A percentile compares a stretch with the other conserved stretches of the same genome.
Conservation (phyloP, 92 coral and sea anemone genomes). For the Paramuricea clavata region DNA sequence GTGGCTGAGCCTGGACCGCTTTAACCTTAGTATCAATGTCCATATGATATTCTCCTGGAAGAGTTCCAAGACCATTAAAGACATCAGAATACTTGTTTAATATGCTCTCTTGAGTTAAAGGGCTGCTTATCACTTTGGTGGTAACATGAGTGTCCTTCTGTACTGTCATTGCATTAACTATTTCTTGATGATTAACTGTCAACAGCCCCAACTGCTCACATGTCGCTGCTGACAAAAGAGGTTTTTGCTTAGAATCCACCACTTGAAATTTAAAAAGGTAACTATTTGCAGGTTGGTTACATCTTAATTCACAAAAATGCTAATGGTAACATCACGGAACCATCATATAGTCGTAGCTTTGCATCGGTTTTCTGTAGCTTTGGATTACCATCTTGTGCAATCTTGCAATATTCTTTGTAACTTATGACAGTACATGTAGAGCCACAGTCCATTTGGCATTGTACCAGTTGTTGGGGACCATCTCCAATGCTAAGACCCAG, state of each 20-base stretch:
- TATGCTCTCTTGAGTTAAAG: not conserved
- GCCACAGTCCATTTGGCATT: conserved; percentile 50
- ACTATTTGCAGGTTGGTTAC: conserved; percentile 38
- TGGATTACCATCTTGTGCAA: conserved; percentile 52
- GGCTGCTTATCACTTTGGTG: not conserved
- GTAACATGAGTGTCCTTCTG: not conserved
- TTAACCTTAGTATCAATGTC: not conserved
- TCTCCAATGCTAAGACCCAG: not conserved
- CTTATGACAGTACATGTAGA: conserved; percentile 44
- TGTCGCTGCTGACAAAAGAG: conserved; percentile 52
- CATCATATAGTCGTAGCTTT: conserved; percentile 55
- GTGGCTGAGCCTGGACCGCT: conserved; percentile 35
- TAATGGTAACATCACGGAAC: conserved; percentile 38
- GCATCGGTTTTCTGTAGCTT: conserved; percentile 28
- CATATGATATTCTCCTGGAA: conserved; percentile 13
- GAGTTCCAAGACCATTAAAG: not conserved
- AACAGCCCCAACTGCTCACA: conserved; percentile 38
- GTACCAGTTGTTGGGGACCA: conserved; percentile 7
- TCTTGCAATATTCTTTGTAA: conserved; percentile 30
- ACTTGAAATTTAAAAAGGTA: conserved; percentile 52
- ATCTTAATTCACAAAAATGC: conserved; percentile 22
- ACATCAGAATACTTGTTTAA: not conserved
- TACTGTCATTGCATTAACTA: not conserved
- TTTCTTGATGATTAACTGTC: not conserved
- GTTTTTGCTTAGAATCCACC: conserved; percentile 48